Evolutionary conservation across 2,888 invertebrate genomes (phyloP).

Genomic region (Lasioglossum malachurum): DNA sequence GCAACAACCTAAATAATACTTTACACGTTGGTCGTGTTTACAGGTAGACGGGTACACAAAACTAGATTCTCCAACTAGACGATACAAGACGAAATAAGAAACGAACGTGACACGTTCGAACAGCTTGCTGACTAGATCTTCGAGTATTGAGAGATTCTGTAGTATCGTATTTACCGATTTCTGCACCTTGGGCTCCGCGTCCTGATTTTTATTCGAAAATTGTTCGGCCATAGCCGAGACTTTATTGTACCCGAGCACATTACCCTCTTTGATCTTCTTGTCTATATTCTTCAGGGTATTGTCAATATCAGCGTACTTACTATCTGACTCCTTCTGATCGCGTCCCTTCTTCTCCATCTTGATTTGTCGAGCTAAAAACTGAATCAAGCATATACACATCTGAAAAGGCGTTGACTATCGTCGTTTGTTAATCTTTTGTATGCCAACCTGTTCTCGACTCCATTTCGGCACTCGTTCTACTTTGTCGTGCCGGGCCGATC

Average conservation of each 20-base stretch:
- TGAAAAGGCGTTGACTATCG: conserved; percentile 66
- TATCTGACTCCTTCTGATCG: conserved; percentile 87
- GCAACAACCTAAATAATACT: background rate
- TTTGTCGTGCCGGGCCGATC: conserved; percentile 88
- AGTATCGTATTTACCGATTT: conserved; percentile 86
- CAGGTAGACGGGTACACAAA: conserved; percentile 9
- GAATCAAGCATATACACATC: conserved; percentile 82
- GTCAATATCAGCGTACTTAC: conserved; percentile 91
- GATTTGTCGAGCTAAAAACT: conserved; percentile 89
- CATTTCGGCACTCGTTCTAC: conserved; percentile 92
- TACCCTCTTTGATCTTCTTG: conserved; percentile 92
- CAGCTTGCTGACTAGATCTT: conserved; percentile 58
- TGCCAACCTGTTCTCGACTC: conserved; percentile 92
- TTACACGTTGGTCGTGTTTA: conserved; percentile 2
- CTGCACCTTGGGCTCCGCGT: conserved; percentile 86
- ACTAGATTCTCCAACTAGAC: conserved; percentile 14
- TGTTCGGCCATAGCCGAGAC: conserved; percentile 96
- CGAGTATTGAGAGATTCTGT: conserved; percentile 46
- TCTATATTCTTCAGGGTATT: conserved; percentile 90
- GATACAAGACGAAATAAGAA: conserved; percentile 20
- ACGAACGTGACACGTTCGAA: conserved; percentile 29
- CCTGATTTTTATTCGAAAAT: conserved; percentile 87
- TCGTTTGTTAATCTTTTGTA: conserved; percentile 42
- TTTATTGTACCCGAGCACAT: conserved; percentile 89
- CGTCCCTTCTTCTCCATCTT: conserved; percentile 89